A percentile compares a stretch with the other conserved stretches of the same genome.
These are phyloP conservation scores for Bryconaethiops microstoma DNA, from an alignment of 2,797 vertebrate genomes.

Conservation along the genomic window DNA sequence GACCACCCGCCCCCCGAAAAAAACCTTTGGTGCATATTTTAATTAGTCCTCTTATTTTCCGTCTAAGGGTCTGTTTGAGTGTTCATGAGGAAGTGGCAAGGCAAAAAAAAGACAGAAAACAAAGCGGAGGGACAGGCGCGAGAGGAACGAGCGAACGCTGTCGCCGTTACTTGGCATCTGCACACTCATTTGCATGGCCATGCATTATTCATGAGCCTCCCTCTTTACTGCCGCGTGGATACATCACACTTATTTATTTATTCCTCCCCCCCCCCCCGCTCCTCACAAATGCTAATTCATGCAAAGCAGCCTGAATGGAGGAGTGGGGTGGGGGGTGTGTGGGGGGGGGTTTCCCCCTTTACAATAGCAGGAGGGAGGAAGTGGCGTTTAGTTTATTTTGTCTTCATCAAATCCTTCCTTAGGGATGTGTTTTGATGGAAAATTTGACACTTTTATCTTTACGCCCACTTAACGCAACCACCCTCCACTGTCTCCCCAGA, in stretches of 20 bases:
- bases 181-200: slow-evolving; percentile 67
- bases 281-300: slow-evolving; percentile 76
- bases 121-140: slow-evolving; percentile 5
- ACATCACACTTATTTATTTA: slow-evolving; percentile 73
- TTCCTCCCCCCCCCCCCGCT: neutral
- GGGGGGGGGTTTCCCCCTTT: too few relatives aligned
- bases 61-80: neutral
- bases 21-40: neutral
- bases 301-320: slow-evolving; percentile 63
- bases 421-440: neutral
- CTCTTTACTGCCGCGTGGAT: slow-evolving; percentile 61
- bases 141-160: slow-evolving; percentile 35
- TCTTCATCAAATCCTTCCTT: slow-evolving; percentile 39
- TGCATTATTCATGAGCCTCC: slow-evolving; percentile 75
- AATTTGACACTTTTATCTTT: slow-evolving; percentile 11
- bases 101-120: neutral
- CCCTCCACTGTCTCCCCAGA: neutral
- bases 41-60: neutral
- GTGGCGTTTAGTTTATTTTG: slow-evolving; percentile 59
- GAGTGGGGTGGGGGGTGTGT: slow-evolving; percentile 67
- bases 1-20: too few relatives aligned
- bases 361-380: neutral
- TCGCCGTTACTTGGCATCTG: slow-evolving; percentile 60
- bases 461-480: neutral
- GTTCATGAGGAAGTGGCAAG: slow-evolving; percentile 38